Base-by-base conservation (phyloP, 2,797 vertebrate species). In the Lateolabrax maculatus region DNA sequence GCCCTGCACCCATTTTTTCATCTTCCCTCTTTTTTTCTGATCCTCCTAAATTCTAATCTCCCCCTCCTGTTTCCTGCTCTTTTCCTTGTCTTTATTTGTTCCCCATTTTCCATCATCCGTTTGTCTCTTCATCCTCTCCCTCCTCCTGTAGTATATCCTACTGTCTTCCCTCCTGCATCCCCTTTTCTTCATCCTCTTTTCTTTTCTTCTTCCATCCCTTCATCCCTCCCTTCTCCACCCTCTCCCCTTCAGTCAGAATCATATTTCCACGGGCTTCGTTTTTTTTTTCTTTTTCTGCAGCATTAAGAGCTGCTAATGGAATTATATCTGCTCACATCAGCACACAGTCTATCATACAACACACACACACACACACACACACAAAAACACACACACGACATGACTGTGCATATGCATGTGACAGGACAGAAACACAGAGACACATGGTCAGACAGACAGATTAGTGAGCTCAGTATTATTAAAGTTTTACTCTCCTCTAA, bases 401-500 rank as follows among this genome's bases (percentile, higher is more conserved):
- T 48, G 67, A 80, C 64, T 51, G 51, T 68, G 74, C 48, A 49
- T 71, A 76, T 75, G 65, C 53, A 75, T 69, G 66, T 48, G 49
- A 65, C 34, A 48, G 71, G 73, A 79, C 43, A 56, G 79, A 76
- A 62, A 67, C 65, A 49, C 63, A 34, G 60, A 79, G 62, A 69
- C 52, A 41, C 6, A 0, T 51, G 23, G 74, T 84, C 81, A 74
- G 31, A 78, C 80, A 73, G 52, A 71, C 67, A 87, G 90, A 90
- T 92, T 87, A 90, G 64, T 79, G 77, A 67, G 70, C 81, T 84
- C 81, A 85, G 75, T 84, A 68, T 83, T 90, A 86, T 85, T 91
- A 77, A 87, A 89, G 83, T 89, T 91, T 84, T 76, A 79, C 78
- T 66, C 60, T 65, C 61, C 65, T 84, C 68, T 93, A 92, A 92